These are phyloP conservation scores for Strigops habroptila DNA, from an alignment of 2,113 vertebrate species.

Conservation along the genomic window DNA sequence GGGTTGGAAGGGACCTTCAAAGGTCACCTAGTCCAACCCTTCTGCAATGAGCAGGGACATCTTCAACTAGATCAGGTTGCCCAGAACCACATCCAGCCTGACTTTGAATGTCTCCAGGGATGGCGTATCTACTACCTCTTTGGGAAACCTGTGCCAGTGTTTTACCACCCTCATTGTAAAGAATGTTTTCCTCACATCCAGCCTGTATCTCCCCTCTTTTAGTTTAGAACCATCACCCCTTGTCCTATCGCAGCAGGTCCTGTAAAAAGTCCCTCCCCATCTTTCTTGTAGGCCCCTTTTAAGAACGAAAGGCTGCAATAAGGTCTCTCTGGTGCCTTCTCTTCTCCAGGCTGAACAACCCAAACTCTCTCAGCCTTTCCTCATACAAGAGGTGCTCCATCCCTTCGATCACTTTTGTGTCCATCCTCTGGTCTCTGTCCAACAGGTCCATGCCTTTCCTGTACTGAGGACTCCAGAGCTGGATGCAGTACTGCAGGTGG, in stretches of 20 bases:
- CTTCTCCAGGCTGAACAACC: neutral
- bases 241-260: neutral
- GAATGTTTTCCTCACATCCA: rapidly evolving
- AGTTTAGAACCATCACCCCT: neutral
- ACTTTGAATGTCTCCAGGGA: neutral
- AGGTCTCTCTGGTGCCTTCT: neutral
- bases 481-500: neutral
- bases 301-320: neutral
- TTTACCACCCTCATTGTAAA: neutral
- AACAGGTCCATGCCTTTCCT: neutral
- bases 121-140: neutral
- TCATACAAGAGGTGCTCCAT: neutral
- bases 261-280: neutral
- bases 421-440: neutral
- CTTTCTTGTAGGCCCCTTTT: neutral
- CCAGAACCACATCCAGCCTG: neutral
- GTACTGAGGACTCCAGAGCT: neutral
- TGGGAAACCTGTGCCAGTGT: neutral
- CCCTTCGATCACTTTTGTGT: neutral
- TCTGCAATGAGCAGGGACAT: neutral
- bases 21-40: neutral
- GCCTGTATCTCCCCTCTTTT: neutral
- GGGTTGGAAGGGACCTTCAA: neutral
- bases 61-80: neutral
- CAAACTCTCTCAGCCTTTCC: neutral